A percentile compares a stretch with the other conserved stretches of the same genome.
Conservation (phyloP, 2,888 invertebrate species). For the Molorchus minor region DNA sequence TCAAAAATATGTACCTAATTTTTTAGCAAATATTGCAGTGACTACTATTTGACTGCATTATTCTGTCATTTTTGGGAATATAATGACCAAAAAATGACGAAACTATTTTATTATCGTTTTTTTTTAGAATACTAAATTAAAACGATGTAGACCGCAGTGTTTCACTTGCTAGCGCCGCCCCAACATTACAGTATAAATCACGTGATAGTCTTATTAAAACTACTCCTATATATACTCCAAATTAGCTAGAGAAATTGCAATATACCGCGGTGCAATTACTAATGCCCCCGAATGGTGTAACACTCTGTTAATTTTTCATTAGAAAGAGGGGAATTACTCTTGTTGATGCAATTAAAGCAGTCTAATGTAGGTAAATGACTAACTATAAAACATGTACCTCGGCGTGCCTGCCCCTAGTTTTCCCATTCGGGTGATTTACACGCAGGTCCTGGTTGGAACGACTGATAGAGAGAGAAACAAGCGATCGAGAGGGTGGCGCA, state of each 20-base stretch:
- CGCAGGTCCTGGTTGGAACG: background rate
- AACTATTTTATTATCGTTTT: too few species aligned
- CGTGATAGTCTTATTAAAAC: background rate
- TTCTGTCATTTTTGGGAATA: too few species aligned
- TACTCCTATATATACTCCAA: background rate
- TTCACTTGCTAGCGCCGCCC: too few species aligned
- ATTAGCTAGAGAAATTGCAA: background rate
- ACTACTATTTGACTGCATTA: too few species aligned
- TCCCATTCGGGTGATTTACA: background rate
- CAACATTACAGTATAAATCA: too few species aligned
- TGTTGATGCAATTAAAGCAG: conserved; percentile 39
- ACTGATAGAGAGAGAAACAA: too few species aligned
- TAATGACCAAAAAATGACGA: too few species aligned
- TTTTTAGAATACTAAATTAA: too few species aligned
- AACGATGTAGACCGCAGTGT: too few species aligned
- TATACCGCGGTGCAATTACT: background rate
- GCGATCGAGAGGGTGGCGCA: background rate
- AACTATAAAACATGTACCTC: conserved; percentile 12
- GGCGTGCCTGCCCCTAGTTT: background rate
- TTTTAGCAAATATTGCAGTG: too few species aligned
- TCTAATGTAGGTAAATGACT: conserved; percentile 23
- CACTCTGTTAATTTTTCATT: conserved; percentile 16
- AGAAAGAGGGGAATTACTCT: conserved; percentile 36
- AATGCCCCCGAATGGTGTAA: background rate
- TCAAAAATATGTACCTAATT: too few species aligned